Percentiles rank a stretch among this genome's conserved stretches.
These are phyloP conservation scores for Vulpes lagopus DNA, from an alignment of 2,113 vertebrate genomes.

Conservation along the genomic window DNA sequence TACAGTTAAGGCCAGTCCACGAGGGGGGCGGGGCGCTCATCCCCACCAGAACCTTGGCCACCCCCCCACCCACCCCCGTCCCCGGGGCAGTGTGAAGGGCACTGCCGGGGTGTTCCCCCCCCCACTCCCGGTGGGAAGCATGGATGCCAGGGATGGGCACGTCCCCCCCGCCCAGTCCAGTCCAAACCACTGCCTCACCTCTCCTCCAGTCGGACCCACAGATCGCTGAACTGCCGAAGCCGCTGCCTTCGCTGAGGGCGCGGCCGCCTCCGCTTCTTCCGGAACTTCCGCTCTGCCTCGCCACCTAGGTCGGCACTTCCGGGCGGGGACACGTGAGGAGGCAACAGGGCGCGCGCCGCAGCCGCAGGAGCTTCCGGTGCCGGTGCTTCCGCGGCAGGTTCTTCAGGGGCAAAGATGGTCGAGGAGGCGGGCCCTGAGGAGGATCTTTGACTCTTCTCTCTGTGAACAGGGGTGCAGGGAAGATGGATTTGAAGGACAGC, in stretches of 20 bases:
- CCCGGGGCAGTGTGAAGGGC: accelerated
- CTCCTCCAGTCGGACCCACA: constrained; percentile 92
- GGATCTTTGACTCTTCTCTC: not conserved
- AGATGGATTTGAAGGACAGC: not conserved
- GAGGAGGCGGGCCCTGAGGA: accelerated
- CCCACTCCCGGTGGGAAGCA: accelerated
- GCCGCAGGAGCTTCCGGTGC: not conserved
- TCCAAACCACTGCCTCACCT: constrained; percentile 84
- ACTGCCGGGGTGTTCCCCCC: not conserved
- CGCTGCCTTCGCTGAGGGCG: constrained; percentile 88
- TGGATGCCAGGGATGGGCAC: not conserved
- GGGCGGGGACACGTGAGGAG: constrained; percentile 84
- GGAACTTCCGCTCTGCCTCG: constrained; percentile 88
- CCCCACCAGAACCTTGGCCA: not conserved
- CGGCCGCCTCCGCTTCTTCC: constrained; percentile 88
- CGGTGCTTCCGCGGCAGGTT: accelerated
- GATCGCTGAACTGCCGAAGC: constrained; percentile 91
- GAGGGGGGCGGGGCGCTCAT: not conserved
- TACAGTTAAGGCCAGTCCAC: not conserved
- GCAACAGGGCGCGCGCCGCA: not conserved
- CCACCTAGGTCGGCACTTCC: constrained; percentile 86
- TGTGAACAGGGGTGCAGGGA: not conserved
- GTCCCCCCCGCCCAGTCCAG: not conserved
- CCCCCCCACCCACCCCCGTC: no score
- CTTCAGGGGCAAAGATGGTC: not conserved